phyloP scores from a whole-genome alignment of 2,888 invertebrate genomes.

The Diploptera punctata region DNA sequence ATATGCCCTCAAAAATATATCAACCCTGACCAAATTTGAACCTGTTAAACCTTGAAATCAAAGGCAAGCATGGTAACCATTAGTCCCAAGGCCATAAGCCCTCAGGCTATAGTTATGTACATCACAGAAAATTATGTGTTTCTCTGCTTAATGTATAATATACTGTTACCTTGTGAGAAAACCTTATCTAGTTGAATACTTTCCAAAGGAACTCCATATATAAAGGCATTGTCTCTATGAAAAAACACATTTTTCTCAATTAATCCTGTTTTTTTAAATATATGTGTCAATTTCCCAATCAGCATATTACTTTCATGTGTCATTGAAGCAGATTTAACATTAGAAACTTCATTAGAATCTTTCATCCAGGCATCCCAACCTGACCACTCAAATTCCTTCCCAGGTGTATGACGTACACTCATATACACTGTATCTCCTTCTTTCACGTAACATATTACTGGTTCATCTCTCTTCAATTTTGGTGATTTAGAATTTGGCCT shows the following conservation, averaged over 20 bases:
- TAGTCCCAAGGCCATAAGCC: too few relatives aligned
- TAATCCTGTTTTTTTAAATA: background rate
- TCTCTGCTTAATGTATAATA: too few relatives aligned
- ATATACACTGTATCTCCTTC: background rate
- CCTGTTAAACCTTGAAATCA: too few relatives aligned
- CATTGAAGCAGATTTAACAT: background rate
- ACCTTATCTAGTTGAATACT: background rate
- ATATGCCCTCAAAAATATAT: too few relatives aligned
- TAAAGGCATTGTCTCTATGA: background rate
- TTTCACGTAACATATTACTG: background rate
- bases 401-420: background rate
- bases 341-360: background rate
- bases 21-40: too few relatives aligned
- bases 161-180: background rate
- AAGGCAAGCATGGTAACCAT: too few relatives aligned
- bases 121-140: too few relatives aligned
- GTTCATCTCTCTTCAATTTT: background rate
- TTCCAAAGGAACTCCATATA: background rate
- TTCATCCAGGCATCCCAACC: background rate
- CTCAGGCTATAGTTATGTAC: too few relatives aligned
- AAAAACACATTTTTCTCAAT: background rate
- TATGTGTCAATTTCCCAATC: background rate
- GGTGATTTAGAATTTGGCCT: background rate
- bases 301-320: background rate
- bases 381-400: background rate